Base-by-base conservation (phyloP, 2,797 vertebrate genomes). In the Manis pentadactyla region DNA sequence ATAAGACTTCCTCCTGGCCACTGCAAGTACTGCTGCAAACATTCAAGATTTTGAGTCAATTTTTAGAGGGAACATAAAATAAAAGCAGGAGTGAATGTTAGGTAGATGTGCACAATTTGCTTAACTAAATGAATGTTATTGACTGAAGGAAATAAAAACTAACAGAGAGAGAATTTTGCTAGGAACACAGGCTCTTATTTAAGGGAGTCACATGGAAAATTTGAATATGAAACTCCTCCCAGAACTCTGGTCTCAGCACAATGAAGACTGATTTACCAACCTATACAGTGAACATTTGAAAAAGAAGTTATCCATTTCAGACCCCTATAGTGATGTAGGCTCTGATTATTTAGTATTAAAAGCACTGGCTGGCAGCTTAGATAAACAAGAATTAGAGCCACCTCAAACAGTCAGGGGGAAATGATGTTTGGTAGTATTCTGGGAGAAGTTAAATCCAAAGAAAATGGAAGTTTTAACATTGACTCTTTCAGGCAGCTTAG, bases 301-400 rank as follows among this genome's bases (percentile, higher is more conserved):
- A 51, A 79, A 75, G 42, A 23, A 59, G 55, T 19, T 29, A 17
- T 18, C 21, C 51, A 42, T 55, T 90, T 78, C 27, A 86, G 83
- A 95, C 61, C 13, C 10, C 29, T 46, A 88, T 92, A 37, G 63
- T 61, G 39, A 89, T 34, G 27, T 18, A 31, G 17, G 39, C 10
- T 63, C 39, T 95, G 95, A 90, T 96, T 90, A 94, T 66, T 95
- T 93, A 71, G 59, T 90, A 57, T 87, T 97, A 91, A 98, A 98
- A 97, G 74, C 86, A 96, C 34, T 85, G n/a, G 25, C 63, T 97
- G 85, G 34, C 85, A 82, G 68, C 93, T 97, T 97, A 93, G 51
- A 93, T 96, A 97, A 98, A 97, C 13, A 97, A 91, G 90, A 98
- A 90, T 96, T 89, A 93, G 90, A 94, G 81, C 17, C 77, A 57